Evolutionary conservation across 2,888 invertebrate species (phyloP), one percentile per base, ranked within the genome.

Genomic region (Drosophila mimica): DNA sequence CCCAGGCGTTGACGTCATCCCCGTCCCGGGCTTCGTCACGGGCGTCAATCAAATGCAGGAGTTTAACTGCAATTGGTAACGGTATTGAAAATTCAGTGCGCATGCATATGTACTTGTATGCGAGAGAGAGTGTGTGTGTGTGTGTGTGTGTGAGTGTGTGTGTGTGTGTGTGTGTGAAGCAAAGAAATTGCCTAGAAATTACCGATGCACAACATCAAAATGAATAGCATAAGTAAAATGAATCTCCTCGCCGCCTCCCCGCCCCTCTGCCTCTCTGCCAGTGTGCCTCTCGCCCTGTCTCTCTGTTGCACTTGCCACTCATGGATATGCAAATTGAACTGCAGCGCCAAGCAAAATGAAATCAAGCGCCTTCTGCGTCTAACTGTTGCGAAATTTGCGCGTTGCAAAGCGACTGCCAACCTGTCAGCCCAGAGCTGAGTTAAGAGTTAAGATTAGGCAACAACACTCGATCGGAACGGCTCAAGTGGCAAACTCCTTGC

Each of bases 141-240:
- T 40, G 34, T 30, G 17, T 25, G 34, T 43, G 3, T 20, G 46
- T 6, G 7, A 20, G 43, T 7, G 3, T 43, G 17, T 38, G 38
- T 38, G 17, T 36, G 36, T 13, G 54, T 25, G 54, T 56, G 40
- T 59, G 38, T 36, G 61, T 75, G 53, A 48, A 33, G 30, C 15
- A 31, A 48, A 70, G 64, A 79, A 76, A 82, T 70, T 75, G 76
- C 66, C 83, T 82, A 82, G 80, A 79, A 84, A 84, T 82, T 84
- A 79, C 48, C 61, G 46, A 53, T 62, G 67, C 56, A 52, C 34
- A 58, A 38, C 60, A 74, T 69, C 68, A 53, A 74, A 81, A 76
- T 80, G 76, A 75, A 70, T 76, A 60, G 72, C 65, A 64, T 53
- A 61, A 54, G 60, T 61, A 66, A 76, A 81, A 81, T 72, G 66